phyloP scores from a whole-genome alignment of 2,113 vertebrate genomes.

The Trogon surrucura region DNA sequence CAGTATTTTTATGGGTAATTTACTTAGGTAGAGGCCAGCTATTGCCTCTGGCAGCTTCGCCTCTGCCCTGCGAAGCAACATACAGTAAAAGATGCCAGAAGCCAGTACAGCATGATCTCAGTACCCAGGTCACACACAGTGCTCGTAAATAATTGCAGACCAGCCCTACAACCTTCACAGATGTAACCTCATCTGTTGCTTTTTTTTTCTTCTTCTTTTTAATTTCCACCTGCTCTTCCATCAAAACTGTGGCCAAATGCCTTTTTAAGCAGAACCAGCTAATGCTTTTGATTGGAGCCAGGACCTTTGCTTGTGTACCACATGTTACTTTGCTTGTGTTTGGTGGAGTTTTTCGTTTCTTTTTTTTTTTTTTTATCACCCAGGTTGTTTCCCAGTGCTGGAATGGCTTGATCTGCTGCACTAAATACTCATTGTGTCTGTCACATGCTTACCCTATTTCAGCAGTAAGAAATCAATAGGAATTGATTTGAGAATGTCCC shows the following conservation, averaged over 20 bases:
- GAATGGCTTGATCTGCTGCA: slow-evolving; percentile 38
- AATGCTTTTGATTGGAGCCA: background rate
- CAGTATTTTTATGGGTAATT: background rate
- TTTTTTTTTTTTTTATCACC: background rate
- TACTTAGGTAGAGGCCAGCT: background rate
- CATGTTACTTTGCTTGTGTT: background rate
- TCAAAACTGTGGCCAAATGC: background rate
- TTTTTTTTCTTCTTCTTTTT: background rate
- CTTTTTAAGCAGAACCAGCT: background rate
- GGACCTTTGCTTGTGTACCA: background rate
- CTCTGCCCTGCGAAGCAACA: background rate
- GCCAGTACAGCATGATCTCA: background rate
- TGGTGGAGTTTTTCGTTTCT: background rate
- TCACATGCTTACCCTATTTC: slow-evolving; percentile 63
- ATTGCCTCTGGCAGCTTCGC: background rate
- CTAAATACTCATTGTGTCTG: slow-evolving; percentile 59
- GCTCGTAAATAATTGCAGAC: background rate
- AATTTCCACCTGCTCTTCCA: background rate
- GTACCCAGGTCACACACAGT: background rate
- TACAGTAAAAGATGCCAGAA: background rate
- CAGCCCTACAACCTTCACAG: background rate
- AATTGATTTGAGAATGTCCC: slow-evolving; percentile 76
- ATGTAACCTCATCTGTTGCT: background rate
- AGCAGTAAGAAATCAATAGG: slow-evolving; percentile 72
- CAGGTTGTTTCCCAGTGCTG: slow-evolving; percentile 15